Base-by-base conservation (phyloP, 2,113 vertebrate species). In the Phyllostomus hastatus region DNA sequence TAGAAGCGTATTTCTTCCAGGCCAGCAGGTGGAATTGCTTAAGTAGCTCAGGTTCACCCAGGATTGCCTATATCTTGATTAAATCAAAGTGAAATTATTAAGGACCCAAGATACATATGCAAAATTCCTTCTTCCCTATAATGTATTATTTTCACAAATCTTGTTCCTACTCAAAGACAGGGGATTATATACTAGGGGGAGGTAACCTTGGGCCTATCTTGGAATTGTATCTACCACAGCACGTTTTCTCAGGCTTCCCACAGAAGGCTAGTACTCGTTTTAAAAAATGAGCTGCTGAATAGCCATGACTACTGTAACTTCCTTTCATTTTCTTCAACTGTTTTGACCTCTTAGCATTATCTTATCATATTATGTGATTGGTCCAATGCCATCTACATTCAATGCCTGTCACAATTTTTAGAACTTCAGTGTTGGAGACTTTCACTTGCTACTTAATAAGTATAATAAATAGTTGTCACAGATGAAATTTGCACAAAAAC, bases 401-500 rank as follows among this genome's bases (percentile, higher is more conserved):
- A 96, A 10, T 61, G n/a, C 19, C 73, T 86, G 24, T 83, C 78
- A 50, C 86, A 86, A 57, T 87, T 94, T 93, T 81, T 9, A 93
- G 95, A 95, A 80, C 67, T 73, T 91, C 41, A 57, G 66, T 57
- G 38, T 83, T 94, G 83, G 87, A 96, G 28, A 0, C 48, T 76
- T 95, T 97, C 83, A 50, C 76, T 66, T 95, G 35, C 61, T 61
- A 80, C 75, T 94, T 97, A 84, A 88, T 92, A 95, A 96, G 59
- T 67, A 97, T 95, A 98, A 95, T 97, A 95, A 91, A 97, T 79
- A 96, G 83, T 83, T 97, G 96, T 97, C 97, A 97, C 88, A 90
- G 81, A 59, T 88, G 93, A 97, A 97, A 95, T 90, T 94, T 89
- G 46, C 59, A 96, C 89, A 97, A 93, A 97, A 97, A 80, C 89